Base-by-base conservation (phyloP, 2,113 vertebrate genomes). In the Heterotilapia buettikoferi region DNA sequence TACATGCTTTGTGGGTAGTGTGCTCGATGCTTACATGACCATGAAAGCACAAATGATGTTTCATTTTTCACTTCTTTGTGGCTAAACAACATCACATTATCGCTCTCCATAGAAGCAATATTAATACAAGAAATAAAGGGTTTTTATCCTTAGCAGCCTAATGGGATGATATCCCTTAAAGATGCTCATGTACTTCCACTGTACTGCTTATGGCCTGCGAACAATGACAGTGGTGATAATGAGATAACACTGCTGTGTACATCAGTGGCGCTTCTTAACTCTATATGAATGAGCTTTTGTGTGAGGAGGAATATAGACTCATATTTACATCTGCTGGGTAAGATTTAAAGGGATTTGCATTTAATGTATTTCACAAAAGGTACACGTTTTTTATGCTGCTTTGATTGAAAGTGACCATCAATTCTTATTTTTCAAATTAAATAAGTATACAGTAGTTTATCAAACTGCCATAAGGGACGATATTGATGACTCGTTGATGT, bases 21-120 rank as follows among this genome's bases (percentile, higher is more conserved):
- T 73, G 83, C 82, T 87, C 79, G 81, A 61, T 92, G 92, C 63
- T 93, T 85, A 94, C 12, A 26, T 85, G 82, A 86, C 92, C 94
- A 86, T 94, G 94, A 94, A 94, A 93, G 94, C 88, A 92, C 93
- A 92, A 93, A 90, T 89, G 56, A 92, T 90, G 66, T 82, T 90
- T 91, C 68, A 82, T 95, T 94, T 89, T 93, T 90, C 92, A 94
- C 90, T 92, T 90, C 87, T 92, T 94, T 84, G 59, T 78, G 86
- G 78, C 86, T 92, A 89, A 86, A 93, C 89, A 92, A 80, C 83
- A 82, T 81, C 88, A 81, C 86, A 91, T 93, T 84, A 87, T 56
- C 40, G 63, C 84, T 87, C 63, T 85, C 73, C 84, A 86, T 82
- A 85, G 90, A 92, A 85, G 83, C 76, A 21, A 80, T 83, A 68